Evolutionary conservation across 2,797 vertebrate species (phyloP).

Genomic region (Lithobates sylvaticus): DNA sequence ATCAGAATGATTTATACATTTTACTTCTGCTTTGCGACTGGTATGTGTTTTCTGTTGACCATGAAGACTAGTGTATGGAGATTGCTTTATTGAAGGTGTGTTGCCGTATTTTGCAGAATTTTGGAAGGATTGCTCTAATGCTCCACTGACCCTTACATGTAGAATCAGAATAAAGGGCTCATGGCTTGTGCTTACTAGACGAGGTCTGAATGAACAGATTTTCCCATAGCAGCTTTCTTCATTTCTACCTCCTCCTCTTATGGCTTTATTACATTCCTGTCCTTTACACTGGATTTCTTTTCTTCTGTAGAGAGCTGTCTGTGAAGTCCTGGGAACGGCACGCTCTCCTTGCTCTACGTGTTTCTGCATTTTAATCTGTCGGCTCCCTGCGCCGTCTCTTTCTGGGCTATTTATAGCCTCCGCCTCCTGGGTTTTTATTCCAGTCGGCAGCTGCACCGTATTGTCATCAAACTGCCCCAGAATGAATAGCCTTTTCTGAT

Average conservation of each 20-base stretch:
- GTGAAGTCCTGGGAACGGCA: constrained; percentile 70
- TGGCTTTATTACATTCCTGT: constrained; percentile 61
- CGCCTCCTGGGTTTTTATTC: constrained; percentile 74
- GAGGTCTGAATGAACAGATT: background rate
- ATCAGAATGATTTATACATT: background rate
- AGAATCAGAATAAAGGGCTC: background rate
- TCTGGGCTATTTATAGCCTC: constrained; percentile 82
- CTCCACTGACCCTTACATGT: background rate
- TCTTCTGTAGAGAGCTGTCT: constrained; percentile 68
- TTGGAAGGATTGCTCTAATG: background rate
- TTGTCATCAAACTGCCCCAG: constrained; percentile 77
- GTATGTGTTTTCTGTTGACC: background rate
- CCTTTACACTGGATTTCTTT: constrained; percentile 66
- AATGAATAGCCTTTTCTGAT: constrained; percentile 38
- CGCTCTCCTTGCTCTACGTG: constrained; percentile 64
- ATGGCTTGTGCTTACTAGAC: constrained; percentile 27
- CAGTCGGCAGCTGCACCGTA: constrained; percentile 72
- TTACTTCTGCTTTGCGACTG: background rate
- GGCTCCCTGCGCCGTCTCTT: constrained; percentile 67
- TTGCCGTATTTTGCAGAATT: background rate
- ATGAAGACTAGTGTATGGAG: background rate
- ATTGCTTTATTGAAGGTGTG: background rate
- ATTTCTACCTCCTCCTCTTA: constrained; percentile 17
- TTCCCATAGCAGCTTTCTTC: constrained; percentile 7
- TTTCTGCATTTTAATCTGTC: constrained; percentile 73